A percentile compares a stretch with the other conserved stretches of the same genome.
phyloP scores from a whole-genome alignment of 2,113 vertebrate genomes.

The Lamprotornis superbus region DNA sequence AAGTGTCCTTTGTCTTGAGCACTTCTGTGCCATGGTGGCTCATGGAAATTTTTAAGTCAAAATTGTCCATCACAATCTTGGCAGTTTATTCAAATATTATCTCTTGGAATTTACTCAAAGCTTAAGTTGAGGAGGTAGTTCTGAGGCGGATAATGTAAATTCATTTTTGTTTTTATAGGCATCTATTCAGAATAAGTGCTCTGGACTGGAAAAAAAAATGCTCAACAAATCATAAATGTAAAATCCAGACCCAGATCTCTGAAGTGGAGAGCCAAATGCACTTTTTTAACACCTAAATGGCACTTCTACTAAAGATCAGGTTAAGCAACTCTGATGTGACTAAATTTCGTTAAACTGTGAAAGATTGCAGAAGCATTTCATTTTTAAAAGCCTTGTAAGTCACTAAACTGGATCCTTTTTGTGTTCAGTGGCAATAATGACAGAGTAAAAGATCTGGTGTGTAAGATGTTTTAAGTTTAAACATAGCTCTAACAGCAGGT shows the following conservation, averaged over 20 bases:
- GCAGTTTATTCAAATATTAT: conserved; percentile 33
- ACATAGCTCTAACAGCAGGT: not conserved
- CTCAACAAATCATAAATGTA: not conserved
- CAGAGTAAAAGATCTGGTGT: not conserved
- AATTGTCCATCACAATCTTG: not conserved
- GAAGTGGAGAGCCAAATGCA: not conserved
- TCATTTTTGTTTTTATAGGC: conserved; percentile 51
- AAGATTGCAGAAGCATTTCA: not conserved
- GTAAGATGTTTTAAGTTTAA: not conserved
- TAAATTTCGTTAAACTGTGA: not conserved
- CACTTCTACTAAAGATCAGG: not conserved
- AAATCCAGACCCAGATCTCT: not conserved
- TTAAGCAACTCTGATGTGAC: not conserved
- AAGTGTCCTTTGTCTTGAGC: not conserved
- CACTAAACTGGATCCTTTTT: not conserved
- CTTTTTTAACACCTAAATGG: not conserved
- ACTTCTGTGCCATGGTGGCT: not conserved
- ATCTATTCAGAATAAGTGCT: not conserved
- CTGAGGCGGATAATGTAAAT: conserved; percentile 33
- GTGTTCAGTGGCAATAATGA: not conserved
- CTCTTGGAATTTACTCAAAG: conserved; percentile 41
- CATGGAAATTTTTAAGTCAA: not conserved
- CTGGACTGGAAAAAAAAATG: not conserved
- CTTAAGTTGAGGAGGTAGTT: not conserved
- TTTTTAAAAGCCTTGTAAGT: not conserved